Evolutionary conservation across 2,888 invertebrate genomes (phyloP).

Genomic region (Argyresthia albistria): DNA sequence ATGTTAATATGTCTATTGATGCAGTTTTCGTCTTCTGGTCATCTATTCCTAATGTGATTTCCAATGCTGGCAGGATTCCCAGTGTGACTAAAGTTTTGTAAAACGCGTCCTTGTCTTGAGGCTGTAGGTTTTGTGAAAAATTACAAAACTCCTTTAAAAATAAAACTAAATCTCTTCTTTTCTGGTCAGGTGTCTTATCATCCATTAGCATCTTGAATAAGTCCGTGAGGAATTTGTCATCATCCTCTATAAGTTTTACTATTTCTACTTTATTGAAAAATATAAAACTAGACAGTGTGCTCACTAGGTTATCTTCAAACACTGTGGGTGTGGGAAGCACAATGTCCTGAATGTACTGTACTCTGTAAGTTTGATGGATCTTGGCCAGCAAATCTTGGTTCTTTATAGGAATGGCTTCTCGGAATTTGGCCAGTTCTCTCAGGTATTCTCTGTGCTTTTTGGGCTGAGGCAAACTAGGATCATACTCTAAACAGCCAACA

Average conservation of each 20-base stretch:
- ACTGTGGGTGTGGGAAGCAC: conserved; percentile 98
- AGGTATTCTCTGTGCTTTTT: conserved; percentile 97
- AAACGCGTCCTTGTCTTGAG: conserved; percentile 96
- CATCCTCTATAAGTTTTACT: conserved; percentile 97
- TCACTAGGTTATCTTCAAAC: conserved; percentile 99
- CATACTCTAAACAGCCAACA: conserved; percentile 98
- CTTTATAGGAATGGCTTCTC: conserved; percentile 95
- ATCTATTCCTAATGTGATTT: conserved; percentile 92
- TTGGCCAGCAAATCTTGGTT: conserved; percentile 96
- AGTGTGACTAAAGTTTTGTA: conserved; percentile 94
- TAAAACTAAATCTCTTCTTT: conserved; percentile 93
- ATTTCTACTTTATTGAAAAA: conserved; percentile 99
- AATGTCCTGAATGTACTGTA: conserved; percentile 99
- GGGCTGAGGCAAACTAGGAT: conserved; percentile 88
- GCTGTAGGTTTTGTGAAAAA: conserved; percentile 98
- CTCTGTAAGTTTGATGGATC: conserved; percentile 99
- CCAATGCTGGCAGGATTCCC: conserved; percentile 90
- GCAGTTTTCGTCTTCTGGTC: conserved; percentile 96
- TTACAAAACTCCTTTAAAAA: conserved; percentile 99
- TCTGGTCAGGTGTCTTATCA: conserved; percentile 85
- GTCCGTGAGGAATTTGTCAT: conserved; percentile 96
- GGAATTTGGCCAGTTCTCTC: conserved; percentile 91
- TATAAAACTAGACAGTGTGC: conserved; percentile 97
- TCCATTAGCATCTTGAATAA: conserved; percentile 95
- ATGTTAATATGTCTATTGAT: conserved; percentile 97